Evolutionary conservation across 1,140 invertebrate genomes (phyloP).

Genomic region (Coboldia fuscipes): DNA sequence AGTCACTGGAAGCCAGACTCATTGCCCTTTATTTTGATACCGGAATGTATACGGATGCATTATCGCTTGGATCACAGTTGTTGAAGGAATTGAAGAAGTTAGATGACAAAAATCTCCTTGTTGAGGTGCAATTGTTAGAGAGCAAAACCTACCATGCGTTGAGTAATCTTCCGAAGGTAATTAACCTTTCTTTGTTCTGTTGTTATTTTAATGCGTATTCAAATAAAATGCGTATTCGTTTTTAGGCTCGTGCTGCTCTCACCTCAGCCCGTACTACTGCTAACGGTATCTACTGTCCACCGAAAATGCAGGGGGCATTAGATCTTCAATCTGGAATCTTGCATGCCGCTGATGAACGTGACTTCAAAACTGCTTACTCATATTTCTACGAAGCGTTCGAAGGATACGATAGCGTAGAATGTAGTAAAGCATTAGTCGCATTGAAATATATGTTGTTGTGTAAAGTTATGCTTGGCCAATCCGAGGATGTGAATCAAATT

Average conservation of each 20-base stretch:
- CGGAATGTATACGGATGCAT: constrained; percentile 68
- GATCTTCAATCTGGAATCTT: constrained; percentile 96
- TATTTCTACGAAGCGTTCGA: constrained; percentile 99
- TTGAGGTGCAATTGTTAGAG: constrained; percentile 90
- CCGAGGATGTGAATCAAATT: constrained; percentile 91
- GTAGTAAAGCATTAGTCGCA: constrained; percentile 73
- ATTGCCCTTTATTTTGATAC: constrained; percentile 91
- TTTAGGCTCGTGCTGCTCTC: constrained; percentile 68
- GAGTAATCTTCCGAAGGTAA: constrained; percentile 75
- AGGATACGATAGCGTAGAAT: constrained; percentile 92
- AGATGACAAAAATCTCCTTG: constrained; percentile 96
- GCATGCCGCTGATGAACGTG: constrained; percentile 96
- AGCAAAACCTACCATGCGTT: constrained; percentile 98
- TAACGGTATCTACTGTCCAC: constrained; percentile 97
- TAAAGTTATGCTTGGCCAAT: constrained; percentile 92
- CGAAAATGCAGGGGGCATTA: constrained; percentile 89
- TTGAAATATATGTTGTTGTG: constrained; percentile 98
- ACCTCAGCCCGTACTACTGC: constrained; percentile 97
- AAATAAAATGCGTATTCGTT: background rate
- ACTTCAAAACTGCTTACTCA: constrained; percentile 99
- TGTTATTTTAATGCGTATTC: background rate
- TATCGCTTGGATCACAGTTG: constrained; percentile 61
- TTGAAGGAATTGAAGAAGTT: constrained; percentile 93
- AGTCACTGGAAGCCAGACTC: constrained; percentile 82
- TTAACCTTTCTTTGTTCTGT: background rate